Base-by-base conservation (phyloP, 2,888 invertebrate species). In the Taenaris catops region DNA sequence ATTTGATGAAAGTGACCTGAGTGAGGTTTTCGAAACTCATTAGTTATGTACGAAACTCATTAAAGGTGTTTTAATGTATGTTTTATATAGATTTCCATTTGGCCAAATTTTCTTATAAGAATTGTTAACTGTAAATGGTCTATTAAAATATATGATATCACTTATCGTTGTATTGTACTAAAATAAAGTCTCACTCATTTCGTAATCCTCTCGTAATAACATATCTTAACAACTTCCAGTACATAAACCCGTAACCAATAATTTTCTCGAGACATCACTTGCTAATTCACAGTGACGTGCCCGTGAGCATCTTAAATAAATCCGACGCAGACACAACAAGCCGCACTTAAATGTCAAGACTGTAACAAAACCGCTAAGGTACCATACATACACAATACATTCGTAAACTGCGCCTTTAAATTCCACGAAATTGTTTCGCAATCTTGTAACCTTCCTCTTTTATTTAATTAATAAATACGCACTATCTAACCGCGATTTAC, bases 301-400 rank as follows among this genome's bases (percentile, higher is more conserved):
- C 42, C 41, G 45, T 33, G 27, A 36, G 42, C 39, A 25, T 39
- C 45, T 42, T 46, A 73, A 73, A 75, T 76, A 78, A 72, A 67
- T 69, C 65, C 64, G 67, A 60, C 46, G 52, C 72, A 78, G 76
- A 75, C 75, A 59, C 49, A 56, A 60, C 58, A 62, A 58, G 58
- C 62, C 60, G 72, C 74, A 71, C 65, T 70, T 62, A 64, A 76
- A 80, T 79, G 81, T 79, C 79, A 74, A 36, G 50, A 50, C 44
- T 66, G 55, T 63, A 76, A 76, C 75, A 74, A 78, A 76, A 79
- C 74, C 41, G 27, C 57, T 53, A 38, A 25, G 18, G 18, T n/a
- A 11, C 10, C 9, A 7, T 5, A 10, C 24, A 7, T 17, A 29
- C 29, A 8, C 3, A 11, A 17, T 17, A 33, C 28, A 2, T 17